Percentiles rank a stretch among this genome's conserved stretches.
phyloP scores from a whole-genome alignment of 2,888 invertebrate genomes.

The Stenoptilia bipunctidactyla region DNA sequence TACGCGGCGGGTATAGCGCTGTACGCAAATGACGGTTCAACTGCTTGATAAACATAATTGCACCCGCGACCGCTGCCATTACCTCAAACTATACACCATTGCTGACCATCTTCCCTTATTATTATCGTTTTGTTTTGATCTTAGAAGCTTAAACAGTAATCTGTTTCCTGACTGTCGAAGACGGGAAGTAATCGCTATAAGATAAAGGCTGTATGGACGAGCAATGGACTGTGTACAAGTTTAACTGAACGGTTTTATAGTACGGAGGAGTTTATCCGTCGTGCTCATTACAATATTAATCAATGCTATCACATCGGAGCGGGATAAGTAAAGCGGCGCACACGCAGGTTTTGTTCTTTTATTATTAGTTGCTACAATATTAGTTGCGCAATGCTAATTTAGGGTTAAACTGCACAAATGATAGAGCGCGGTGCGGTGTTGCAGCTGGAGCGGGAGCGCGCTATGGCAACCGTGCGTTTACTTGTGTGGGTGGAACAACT shows the following conservation, averaged over 20 bases:
- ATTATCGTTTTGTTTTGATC: too few relatives aligned
- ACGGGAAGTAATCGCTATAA: too few relatives aligned
- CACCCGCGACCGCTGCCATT: conserved; percentile 44
- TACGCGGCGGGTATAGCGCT: conserved; percentile 21
- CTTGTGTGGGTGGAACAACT: too few relatives aligned
- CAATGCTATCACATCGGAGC: conserved; percentile 42
- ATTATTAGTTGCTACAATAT: conserved; percentile 15
- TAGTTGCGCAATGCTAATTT: conserved; percentile 42
- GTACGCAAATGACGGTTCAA: conserved; percentile 47
- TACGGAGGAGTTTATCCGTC: conserved; percentile 27
- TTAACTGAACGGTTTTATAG: conserved; percentile 10
- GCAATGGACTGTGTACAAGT: too few relatives aligned
- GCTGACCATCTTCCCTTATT: conserved; percentile 28
- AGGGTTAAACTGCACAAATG: conserved; percentile 28
- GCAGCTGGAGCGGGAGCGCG: too few relatives aligned
- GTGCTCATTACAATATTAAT: conserved; percentile 64
- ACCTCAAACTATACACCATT: conserved; percentile 56
- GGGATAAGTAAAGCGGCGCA: conserved; percentile 1
- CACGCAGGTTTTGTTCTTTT: neutral
- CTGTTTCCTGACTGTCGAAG: neutral
- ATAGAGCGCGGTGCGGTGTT: conserved; percentile 22
- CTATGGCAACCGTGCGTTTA: too few relatives aligned
- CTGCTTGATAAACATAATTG: conserved; percentile 51
- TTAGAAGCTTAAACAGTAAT: conserved; percentile 1
- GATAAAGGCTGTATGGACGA: too few relatives aligned